phyloP scores from a whole-genome alignment of 1,140 invertebrate species.

The Polyergus mexicanus region DNA sequence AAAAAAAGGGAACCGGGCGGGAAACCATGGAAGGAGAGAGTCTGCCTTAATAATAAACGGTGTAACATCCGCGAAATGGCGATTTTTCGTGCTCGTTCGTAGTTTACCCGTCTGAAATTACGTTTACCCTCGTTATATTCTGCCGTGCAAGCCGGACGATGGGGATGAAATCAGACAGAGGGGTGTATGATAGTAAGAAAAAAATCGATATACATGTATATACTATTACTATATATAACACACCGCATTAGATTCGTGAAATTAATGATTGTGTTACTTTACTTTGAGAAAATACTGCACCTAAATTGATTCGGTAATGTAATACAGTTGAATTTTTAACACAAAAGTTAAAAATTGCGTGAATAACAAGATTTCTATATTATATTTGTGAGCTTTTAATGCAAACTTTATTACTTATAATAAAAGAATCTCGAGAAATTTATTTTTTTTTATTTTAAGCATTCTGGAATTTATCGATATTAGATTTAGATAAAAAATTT shows the following conservation, averaged over 20 bases:
- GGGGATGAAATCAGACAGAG: slow-evolving; percentile 39
- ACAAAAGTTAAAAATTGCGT: background rate
- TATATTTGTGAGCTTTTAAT: background rate
- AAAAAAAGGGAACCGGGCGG: slow-evolving; percentile 56
- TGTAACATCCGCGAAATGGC: slow-evolving; percentile 81
- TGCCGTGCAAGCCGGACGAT: slow-evolving; percentile 68
- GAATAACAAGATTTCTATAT: slow-evolving; percentile 5
- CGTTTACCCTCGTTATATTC: slow-evolving; percentile 77
- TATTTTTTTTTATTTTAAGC: background rate
- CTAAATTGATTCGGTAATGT: background rate
- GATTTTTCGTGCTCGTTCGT: slow-evolving; percentile 83
- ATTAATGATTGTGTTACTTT: background rate
- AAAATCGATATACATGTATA: slow-evolving; percentile 26
- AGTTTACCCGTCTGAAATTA: slow-evolving; percentile 82
- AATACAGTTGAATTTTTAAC: background rate
- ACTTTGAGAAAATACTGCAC: background rate
- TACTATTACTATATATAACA: background rate
- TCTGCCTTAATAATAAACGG: slow-evolving; percentile 79
- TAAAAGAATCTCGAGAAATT: too few species aligned
- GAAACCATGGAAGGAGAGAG: slow-evolving; percentile 53
- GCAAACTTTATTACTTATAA: background rate
- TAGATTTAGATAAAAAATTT: background rate
- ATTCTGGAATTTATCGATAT: background rate
- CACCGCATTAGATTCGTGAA: background rate
- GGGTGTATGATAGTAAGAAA: slow-evolving; percentile 42